Evolutionary conservation across 2,113 vertebrate species (phyloP).

Genomic region (Sinocyclocheilus maitianheensis): DNA sequence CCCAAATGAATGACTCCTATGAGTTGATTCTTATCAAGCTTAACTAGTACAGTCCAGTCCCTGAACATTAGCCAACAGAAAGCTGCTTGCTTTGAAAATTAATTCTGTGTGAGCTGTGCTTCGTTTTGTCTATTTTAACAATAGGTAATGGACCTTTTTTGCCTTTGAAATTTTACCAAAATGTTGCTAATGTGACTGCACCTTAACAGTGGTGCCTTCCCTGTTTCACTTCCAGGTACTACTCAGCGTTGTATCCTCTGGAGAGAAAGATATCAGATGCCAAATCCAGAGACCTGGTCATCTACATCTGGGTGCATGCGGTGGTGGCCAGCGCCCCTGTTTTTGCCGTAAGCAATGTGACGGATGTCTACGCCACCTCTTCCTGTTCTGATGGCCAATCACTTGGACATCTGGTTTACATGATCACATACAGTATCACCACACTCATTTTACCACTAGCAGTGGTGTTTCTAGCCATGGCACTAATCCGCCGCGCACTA

Average conservation of each 20-base stretch:
- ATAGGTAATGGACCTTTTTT: too few species aligned
- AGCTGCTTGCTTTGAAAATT: too few species aligned
- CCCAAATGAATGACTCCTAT: too few species aligned
- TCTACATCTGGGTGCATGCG: slow-evolving; percentile 95
- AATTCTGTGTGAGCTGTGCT: too few species aligned
- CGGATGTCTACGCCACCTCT: slow-evolving; percentile 90
- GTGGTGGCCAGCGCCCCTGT: slow-evolving; percentile 89
- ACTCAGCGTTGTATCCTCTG: slow-evolving; percentile 94
- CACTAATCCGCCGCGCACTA: slow-evolving; percentile 91
- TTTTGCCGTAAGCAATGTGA: slow-evolving; percentile 90
- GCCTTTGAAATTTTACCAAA: too few species aligned
- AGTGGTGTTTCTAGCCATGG: slow-evolving; percentile 89
- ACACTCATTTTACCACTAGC: slow-evolving; percentile 89
- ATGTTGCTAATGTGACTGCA: too few species aligned
- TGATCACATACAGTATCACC: slow-evolving; percentile 88
- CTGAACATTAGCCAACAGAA: too few species aligned
- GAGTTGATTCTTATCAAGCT: too few species aligned
- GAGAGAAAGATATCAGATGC: slow-evolving; percentile 97
- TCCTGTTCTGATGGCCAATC: slow-evolving; percentile 86
- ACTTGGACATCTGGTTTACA: slow-evolving; percentile 86
- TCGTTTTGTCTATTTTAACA: too few species aligned
- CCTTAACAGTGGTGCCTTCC: too few species aligned
- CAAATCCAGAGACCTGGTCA: slow-evolving; percentile 89
- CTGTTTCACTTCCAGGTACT: slow-evolving; percentile 82
- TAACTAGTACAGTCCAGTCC: too few species aligned